These are phyloP conservation scores for Phymanthus crucifer DNA, from an alignment of 92 coral and sea anemone genomes.

Conservation along the genomic window DNA sequence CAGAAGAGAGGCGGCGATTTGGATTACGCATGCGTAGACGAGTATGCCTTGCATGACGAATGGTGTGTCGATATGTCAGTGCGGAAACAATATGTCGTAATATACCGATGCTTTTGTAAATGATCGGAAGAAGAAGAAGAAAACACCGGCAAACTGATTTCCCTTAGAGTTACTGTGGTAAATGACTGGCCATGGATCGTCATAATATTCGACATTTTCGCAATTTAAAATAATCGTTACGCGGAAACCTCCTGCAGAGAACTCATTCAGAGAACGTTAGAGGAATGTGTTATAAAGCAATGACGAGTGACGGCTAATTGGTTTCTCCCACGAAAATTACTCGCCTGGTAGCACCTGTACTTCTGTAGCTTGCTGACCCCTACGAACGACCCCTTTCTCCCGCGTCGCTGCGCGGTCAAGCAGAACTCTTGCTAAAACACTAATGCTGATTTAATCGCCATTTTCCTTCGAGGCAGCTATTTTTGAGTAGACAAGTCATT, in stretches of 20 bases:
- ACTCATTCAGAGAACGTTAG: constrained; percentile 1
- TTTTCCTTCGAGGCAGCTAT: constrained; percentile 7
- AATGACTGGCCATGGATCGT: constrained; percentile 28
- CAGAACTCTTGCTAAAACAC: background rate
- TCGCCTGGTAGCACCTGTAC: constrained; percentile 20
- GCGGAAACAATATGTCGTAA: constrained; percentile 14
- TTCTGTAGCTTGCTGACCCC: background rate
- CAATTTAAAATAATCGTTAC: constrained; percentile 3
- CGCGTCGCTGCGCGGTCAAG: background rate
- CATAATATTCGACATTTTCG: background rate
- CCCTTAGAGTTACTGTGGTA: constrained; percentile 7
- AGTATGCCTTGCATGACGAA: background rate
- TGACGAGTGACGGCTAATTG: background rate
- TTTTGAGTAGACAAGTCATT: background rate
- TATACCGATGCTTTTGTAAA: constrained; percentile 21
- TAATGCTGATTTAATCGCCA: background rate
- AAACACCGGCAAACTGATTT: constrained; percentile 21
- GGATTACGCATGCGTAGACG: background rate
- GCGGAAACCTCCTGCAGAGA: constrained; percentile 6
- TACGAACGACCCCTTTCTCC: background rate
- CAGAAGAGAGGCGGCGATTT: background rate
- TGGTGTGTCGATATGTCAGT: background rate
- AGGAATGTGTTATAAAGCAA: constrained; percentile 6
- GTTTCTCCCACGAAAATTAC: constrained; percentile 17
- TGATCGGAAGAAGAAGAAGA: constrained; percentile 18